Evolutionary conservation across 2,113 vertebrate genomes (phyloP), one percentile per base, ranked within the genome.

Genomic region (Ceyx cyanopectus): DNA sequence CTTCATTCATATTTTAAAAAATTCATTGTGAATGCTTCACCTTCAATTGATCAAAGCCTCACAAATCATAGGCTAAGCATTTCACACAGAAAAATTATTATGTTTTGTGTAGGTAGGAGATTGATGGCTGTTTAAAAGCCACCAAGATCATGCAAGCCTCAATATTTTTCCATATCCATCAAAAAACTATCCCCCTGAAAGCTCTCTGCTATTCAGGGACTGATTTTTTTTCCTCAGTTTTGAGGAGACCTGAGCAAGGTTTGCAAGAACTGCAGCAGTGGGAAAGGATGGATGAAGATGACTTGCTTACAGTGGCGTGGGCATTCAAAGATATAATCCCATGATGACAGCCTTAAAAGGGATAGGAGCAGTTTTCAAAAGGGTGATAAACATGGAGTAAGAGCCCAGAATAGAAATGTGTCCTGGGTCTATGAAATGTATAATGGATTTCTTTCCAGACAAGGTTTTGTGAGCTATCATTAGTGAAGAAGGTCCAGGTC

Each of bases 11-110:
- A 89, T 67, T 29, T 57, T 56, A 6, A 14, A 82, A 80, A 81
- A 83, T 40, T 61, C 62, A 41, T 3, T 23, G 21, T 21, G 65
- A 82, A 63, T 45, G 5, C 29, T 63, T 92, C 78, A 56, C 22
- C 16, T 66, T 85, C 65, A 51, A 50, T 84, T 90, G 61, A 81
- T 81, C 82, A 66, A 95, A 89, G n/a, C 29, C 32, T 89, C 56
- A 24, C 29, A 69, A 87, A 65, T 1, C 15, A 60, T 80, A 63
- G 67, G 32, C 51, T 87, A 92, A 89, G 66, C 50, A 72, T 90
- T 92, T 88, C 81, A 88, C 43, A 54, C 22, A 85, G 34, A 24
- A 29, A 92, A 93, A 91, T 77, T 3, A 84, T 91, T 83, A 66
- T n/a, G 34, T 92, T 57, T 16, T 79, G n/a, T 46, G 40, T 30